phyloP scores from a whole-genome alignment of 2,113 vertebrate species.

The Vidua chalybeata region DNA sequence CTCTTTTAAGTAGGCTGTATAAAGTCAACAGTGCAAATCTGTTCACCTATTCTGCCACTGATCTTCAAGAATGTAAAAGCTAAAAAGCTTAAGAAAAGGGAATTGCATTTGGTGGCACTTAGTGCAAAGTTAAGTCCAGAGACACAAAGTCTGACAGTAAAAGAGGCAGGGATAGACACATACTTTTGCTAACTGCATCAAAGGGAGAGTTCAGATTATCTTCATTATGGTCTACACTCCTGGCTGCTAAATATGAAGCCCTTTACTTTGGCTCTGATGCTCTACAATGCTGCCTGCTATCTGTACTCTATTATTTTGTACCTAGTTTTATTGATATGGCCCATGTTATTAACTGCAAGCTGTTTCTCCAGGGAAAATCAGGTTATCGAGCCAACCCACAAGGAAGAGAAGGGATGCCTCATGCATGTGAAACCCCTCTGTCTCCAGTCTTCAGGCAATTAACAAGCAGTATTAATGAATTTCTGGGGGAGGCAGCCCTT shows the following conservation, averaged over 20 bases:
- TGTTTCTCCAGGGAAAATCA: background rate
- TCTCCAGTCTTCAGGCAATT: background rate
- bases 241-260: background rate
- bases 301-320: background rate
- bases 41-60: background rate
- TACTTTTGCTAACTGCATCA: background rate
- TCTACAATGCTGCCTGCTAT: background rate
- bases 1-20: background rate
- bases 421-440: background rate
- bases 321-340: background rate
- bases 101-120: background rate
- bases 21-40: background rate
- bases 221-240: background rate
- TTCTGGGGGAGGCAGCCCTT: background rate
- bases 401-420: background rate
- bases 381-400: background rate
- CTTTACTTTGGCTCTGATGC: background rate
- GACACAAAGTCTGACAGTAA: background rate
- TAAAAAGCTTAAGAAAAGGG: background rate
- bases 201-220: background rate
- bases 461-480: background rate
- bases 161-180: background rate
- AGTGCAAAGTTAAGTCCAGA: background rate
- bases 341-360: background rate
- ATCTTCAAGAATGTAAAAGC: background rate